Conservation (phyloP, 2,797 vertebrate species). For the Cheirogaleus major region DNA sequence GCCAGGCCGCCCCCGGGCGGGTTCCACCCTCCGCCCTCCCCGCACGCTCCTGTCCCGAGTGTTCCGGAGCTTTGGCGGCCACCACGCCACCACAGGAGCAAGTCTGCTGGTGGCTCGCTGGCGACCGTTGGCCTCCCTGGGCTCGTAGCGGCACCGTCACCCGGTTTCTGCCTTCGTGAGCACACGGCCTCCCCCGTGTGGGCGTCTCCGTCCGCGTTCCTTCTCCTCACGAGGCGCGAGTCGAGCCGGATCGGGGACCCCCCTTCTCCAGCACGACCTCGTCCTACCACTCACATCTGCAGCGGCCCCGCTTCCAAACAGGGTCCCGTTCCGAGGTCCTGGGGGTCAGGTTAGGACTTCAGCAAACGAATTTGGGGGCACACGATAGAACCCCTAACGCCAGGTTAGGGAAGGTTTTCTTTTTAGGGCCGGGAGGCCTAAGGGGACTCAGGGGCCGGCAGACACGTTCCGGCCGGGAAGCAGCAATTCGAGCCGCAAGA, state of each 20-base stretch:
- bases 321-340: background rate
- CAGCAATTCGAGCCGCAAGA: background rate
- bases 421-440: no score
- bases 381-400: background rate
- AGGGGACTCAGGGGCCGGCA: rapidly evolving
- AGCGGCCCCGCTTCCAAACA: no score
- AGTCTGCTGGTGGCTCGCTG: background rate
- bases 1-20: background rate
- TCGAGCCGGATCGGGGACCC: no score
- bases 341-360: no score
- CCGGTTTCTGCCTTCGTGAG: rapidly evolving
- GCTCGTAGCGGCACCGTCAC: background rate
- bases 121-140: background rate
- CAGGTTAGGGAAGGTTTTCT: no score
- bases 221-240: rapidly evolving
- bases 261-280: background rate
- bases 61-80: background rate
- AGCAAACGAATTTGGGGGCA: rapidly evolving
- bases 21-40: no score
- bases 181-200: no score
- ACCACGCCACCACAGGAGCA: background rate
- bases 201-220: background rate
- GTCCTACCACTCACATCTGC: background rate
- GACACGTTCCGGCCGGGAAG: no score
- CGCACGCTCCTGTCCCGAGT: background rate